A percentile compares a stretch with the other conserved stretches of the same genome.
These are phyloP conservation scores for Himalopsyche tibetana DNA, from an alignment of 2,888 invertebrate species.

Conservation along the genomic window DNA sequence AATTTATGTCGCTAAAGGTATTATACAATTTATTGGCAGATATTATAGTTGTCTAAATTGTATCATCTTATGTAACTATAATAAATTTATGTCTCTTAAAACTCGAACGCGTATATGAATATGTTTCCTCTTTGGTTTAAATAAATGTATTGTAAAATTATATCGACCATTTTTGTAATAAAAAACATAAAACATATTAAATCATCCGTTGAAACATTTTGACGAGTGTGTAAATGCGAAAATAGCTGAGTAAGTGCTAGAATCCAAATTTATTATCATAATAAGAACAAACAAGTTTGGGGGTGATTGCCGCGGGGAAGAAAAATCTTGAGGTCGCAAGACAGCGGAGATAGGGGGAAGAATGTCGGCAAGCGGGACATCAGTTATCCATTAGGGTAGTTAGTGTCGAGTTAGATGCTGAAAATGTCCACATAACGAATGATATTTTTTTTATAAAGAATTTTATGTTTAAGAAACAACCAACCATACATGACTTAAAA, in stretches of 20 bases:
- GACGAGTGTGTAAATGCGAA: slow-evolving; percentile 14
- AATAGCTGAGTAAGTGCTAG: slow-evolving; percentile 31
- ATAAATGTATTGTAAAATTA: too few relatives aligned
- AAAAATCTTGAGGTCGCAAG: slow-evolving; percentile 35
- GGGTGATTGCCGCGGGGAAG: slow-evolving; percentile 19
- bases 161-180: too few relatives aligned
- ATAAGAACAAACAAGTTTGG: slow-evolving; percentile 62
- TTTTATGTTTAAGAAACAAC: not conserved
- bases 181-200: not conserved
- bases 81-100: too few relatives aligned
- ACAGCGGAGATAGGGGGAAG: slow-evolving; percentile 41
- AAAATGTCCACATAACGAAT: slow-evolving; percentile 50
- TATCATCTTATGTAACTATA: too few relatives aligned
- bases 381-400: slow-evolving; percentile 65
- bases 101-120: too few relatives aligned
- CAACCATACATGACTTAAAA: not conserved
- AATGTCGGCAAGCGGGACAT: slow-evolving; percentile 60
- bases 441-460: slow-evolving; percentile 39
- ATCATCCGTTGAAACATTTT: not conserved
- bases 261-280: slow-evolving; percentile 42
- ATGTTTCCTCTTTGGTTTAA: too few relatives aligned
- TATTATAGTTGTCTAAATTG: too few relatives aligned
- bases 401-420: slow-evolving; percentile 58
- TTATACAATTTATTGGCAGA: too few relatives aligned
- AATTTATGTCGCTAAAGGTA: too few relatives aligned